A percentile compares a stretch with the other conserved stretches of the same genome.
These are phyloP conservation scores for Ceriagrion tenellum DNA, from an alignment of 2,888 invertebrate species.

Conservation along the genomic window DNA sequence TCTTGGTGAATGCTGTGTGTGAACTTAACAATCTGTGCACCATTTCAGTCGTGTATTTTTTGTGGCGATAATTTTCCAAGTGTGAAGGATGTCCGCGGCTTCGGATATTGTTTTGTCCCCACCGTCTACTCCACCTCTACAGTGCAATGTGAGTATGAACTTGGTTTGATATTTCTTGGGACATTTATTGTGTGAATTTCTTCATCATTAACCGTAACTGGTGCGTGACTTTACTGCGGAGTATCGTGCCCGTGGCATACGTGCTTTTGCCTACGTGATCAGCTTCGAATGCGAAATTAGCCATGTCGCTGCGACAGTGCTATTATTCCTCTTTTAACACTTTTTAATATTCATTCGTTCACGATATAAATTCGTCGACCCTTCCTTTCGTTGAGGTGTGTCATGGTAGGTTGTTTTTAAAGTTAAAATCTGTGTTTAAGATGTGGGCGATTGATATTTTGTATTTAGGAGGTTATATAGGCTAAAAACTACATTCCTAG, in stretches of 20 bases:
- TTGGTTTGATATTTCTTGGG: neutral
- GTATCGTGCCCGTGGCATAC: neutral
- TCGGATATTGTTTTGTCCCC: constrained; percentile 80
- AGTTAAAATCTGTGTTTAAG: too few species aligned
- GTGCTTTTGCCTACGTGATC: neutral
- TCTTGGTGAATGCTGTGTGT: neutral
- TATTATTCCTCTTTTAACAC: too few species aligned
- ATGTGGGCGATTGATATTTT: too few species aligned
- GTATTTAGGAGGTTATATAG: too few species aligned
- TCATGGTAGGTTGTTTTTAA: too few species aligned
- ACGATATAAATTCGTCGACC: too few species aligned
- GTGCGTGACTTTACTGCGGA: neutral
- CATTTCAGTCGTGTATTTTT: constrained; percentile 74
- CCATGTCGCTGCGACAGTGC: too few species aligned
- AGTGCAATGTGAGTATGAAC: constrained; percentile 74
- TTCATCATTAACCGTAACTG: neutral
- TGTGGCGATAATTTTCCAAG: constrained; percentile 74
- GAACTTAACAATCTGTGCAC: constrained; percentile 74
- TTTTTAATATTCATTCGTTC: too few species aligned
- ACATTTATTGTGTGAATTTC: neutral
- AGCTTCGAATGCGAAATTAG: neutral
- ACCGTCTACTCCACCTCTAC: constrained; percentile 86
- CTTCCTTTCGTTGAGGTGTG: too few species aligned
- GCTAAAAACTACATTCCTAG: too few species aligned
- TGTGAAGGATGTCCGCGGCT: constrained; percentile 3